A percentile compares a stretch with the other conserved stretches of the same genome.
Conservation (phyloP, 1,140 invertebrate species). For the Schlechtendalia chinensis region DNA sequence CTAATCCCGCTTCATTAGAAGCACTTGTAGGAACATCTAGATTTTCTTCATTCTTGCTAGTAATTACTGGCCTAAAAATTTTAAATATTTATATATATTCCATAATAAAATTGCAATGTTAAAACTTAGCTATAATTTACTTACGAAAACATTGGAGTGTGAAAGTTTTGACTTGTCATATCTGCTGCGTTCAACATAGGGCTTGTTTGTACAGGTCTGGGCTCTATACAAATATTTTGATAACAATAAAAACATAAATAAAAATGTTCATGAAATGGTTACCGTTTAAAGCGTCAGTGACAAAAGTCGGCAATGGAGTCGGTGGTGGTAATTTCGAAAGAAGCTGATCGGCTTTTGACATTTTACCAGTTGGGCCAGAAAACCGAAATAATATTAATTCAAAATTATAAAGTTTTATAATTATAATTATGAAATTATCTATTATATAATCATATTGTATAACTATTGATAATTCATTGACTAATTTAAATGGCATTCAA, state of each 20-base stretch:
- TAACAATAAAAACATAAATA: background rate
- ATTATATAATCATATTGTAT: no score
- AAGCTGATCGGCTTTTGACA: slow-evolving; percentile 53
- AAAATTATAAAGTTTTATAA: no score
- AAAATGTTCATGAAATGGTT: background rate
- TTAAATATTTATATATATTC: background rate
- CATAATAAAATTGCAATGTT: no score
- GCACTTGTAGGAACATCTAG: slow-evolving; percentile 33
- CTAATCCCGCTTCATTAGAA: background rate
- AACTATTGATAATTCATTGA: no score
- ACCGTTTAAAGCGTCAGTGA: slow-evolving; percentile 54
- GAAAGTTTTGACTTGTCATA: slow-evolving; percentile 35
- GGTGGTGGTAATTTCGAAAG: slow-evolving; percentile 59
- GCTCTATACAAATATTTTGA: slow-evolving; percentile 1
- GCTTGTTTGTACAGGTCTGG: background rate
- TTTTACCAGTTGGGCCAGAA: slow-evolving; percentile 51
- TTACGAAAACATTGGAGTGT: slow-evolving; percentile 35
- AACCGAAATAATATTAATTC: background rate
- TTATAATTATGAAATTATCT: no score
- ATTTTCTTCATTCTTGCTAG: slow-evolving; percentile 50
- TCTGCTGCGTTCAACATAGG: background rate
- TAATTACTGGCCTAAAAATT: slow-evolving; percentile 51
- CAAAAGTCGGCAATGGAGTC: slow-evolving; percentile 58
- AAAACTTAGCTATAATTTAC: no score
- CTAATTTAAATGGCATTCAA: no score